Evolutionary conservation across 2,113 vertebrate genomes (phyloP).

Genomic region (Echinops telfairi): DNA sequence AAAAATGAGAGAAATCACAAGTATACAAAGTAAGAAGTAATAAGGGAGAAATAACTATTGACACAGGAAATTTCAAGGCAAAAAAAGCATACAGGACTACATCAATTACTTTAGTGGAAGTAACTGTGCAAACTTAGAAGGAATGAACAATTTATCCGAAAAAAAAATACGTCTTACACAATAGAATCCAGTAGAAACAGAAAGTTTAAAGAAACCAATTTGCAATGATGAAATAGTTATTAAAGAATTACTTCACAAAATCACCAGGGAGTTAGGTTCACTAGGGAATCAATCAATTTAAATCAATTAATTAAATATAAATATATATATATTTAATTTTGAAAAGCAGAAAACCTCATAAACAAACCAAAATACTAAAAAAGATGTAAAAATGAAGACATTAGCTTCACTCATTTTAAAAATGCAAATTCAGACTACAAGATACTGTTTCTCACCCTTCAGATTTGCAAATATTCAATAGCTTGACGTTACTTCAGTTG

Average conservation of each 20-base stretch:
- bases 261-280: background rate
- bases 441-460: background rate
- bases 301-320: too few relatives aligned
- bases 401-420: background rate
- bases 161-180: slow-evolving; percentile 10
- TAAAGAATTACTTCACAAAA: background rate
- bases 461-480: slow-evolving; percentile 4
- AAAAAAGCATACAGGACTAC: background rate
- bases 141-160: background rate
- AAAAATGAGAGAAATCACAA: background rate
- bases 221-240: slow-evolving; percentile 14
- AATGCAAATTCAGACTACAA: background rate
- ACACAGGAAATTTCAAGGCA: background rate
- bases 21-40: slow-evolving; percentile 12
- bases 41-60: background rate
- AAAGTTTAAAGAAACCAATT: slow-evolving; percentile 6
- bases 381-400: background rate
- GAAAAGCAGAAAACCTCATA: too few relatives aligned
- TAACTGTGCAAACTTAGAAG: background rate
- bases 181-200: background rate
- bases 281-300: background rate
- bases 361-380: background rate
- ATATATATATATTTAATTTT: too few relatives aligned
- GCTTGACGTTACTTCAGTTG: background rate
- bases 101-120: slow-evolving; percentile 7